phyloP scores from a whole-genome alignment of 2,113 vertebrate genomes.

The Heterochromis multidens region DNA sequence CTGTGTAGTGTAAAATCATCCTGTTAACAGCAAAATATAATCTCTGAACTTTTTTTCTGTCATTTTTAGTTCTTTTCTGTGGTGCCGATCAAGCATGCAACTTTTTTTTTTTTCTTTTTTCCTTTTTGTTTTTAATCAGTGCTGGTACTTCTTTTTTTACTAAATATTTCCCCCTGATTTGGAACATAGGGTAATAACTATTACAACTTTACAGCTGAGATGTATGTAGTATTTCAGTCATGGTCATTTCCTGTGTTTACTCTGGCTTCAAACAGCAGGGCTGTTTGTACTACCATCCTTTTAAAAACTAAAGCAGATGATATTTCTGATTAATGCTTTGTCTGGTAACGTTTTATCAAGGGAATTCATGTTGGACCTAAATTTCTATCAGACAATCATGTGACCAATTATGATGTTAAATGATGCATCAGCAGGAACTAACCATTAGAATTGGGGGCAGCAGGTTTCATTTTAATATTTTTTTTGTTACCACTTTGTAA shows the following conservation, averaged over 20 bases:
- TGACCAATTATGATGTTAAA: slow-evolving; percentile 1
- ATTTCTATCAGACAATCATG: slow-evolving; percentile 43
- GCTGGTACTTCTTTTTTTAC: slow-evolving; percentile 43
- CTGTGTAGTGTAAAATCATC: slow-evolving; percentile 5
- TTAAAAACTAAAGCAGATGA: slow-evolving; percentile 18
- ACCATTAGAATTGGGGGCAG: neutral
- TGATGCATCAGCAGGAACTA: slow-evolving; percentile 11
- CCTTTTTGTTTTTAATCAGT: neutral
- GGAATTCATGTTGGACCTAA: slow-evolving; percentile 12
- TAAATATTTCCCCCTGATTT: neutral
- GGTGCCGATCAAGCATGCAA: slow-evolving; percentile 14
- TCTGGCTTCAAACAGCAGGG: slow-evolving; percentile 48
- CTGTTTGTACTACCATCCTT: slow-evolving; percentile 44
- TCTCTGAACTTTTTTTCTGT: slow-evolving; percentile 34
- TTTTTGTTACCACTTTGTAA: neutral
- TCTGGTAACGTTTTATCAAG: slow-evolving; percentile 12
- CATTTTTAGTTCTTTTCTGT: slow-evolving; percentile 45
- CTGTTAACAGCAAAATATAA: slow-evolving; percentile 1
- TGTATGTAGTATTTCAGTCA: slow-evolving; percentile 33
- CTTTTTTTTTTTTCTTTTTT: neutral
- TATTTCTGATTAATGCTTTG: slow-evolving; percentile 14
- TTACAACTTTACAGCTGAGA: slow-evolving; percentile 13
- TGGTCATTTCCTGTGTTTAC: slow-evolving; percentile 8
- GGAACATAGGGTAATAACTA: slow-evolving; percentile 3
- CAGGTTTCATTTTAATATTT: neutral